These are phyloP conservation scores for Hybognathus amarus DNA, from an alignment of 2,797 vertebrate species.

Conservation along the genomic window DNA sequence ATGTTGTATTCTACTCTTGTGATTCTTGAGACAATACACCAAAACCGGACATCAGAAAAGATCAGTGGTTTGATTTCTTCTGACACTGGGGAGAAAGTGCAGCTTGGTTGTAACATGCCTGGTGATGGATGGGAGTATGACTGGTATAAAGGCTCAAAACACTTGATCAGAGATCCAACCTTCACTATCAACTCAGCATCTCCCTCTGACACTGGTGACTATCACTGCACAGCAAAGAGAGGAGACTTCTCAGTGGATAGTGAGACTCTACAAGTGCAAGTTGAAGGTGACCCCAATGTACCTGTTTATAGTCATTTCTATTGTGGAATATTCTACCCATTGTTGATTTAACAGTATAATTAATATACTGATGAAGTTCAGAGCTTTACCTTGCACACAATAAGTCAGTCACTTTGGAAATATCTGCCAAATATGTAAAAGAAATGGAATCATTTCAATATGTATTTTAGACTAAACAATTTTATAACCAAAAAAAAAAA, in stretches of 20 bases:
- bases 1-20: background rate
- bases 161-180: background rate
- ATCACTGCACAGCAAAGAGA: slow-evolving; percentile 22
- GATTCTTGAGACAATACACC: background rate
- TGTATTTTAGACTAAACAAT: too few species aligned
- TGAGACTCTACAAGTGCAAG: background rate
- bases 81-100: background rate
- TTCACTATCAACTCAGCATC: background rate
- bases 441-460: background rate
- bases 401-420: background rate
- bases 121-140: background rate
- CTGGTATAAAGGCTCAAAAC: background rate
- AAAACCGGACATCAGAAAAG: background rate
- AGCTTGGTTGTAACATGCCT: background rate
- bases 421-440: background rate
- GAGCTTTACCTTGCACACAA: background rate
- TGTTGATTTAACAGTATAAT: too few species aligned
- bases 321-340: background rate
- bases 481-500: background rate
- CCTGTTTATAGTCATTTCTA: background rate
- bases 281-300: background rate
- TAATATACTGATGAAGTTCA: background rate
- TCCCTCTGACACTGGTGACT: background rate
- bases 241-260: background rate
- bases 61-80: background rate